Evolutionary conservation across 2,888 invertebrate species (phyloP).

Genomic region (Orthosia gracilis): DNA sequence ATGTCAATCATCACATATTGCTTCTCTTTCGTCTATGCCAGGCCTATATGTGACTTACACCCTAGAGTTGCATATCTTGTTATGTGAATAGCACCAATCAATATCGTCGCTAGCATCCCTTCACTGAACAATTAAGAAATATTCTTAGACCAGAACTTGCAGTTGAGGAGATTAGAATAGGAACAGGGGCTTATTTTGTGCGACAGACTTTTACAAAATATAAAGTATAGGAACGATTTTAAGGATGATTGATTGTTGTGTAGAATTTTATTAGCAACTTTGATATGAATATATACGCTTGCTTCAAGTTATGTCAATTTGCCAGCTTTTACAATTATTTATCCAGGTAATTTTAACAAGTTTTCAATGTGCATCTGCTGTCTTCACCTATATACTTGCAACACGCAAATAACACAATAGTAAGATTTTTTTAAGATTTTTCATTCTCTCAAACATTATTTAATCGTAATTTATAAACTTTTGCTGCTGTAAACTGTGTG

Average conservation of each 20-base stretch:
- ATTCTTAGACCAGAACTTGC: not conserved
- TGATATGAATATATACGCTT: not conserved
- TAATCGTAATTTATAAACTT: too few relatives aligned
- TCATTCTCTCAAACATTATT: not conserved
- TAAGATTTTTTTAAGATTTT: too few relatives aligned
- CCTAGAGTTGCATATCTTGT: not conserved
- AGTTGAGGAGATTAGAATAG: not conserved
- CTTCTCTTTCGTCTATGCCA: not conserved
- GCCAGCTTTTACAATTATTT: not conserved
- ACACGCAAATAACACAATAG: too few relatives aligned
- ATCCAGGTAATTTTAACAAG: not conserved
- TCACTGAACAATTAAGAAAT: too few relatives aligned
- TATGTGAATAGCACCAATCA: not conserved
- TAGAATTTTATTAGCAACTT: not conserved
- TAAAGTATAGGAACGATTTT: not conserved
- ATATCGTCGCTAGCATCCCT: not conserved
- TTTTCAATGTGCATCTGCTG: not conserved
- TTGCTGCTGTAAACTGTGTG: not conserved
- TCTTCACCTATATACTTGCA: too few relatives aligned
- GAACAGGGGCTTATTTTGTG: not conserved
- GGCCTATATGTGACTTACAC: not conserved
- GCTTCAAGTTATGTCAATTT: not conserved
- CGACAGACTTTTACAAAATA: not conserved
- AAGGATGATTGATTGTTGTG: not conserved
- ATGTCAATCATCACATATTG: not conserved